Conservation (phyloP, 2,888 invertebrate genomes). For the Xanthia togata region DNA sequence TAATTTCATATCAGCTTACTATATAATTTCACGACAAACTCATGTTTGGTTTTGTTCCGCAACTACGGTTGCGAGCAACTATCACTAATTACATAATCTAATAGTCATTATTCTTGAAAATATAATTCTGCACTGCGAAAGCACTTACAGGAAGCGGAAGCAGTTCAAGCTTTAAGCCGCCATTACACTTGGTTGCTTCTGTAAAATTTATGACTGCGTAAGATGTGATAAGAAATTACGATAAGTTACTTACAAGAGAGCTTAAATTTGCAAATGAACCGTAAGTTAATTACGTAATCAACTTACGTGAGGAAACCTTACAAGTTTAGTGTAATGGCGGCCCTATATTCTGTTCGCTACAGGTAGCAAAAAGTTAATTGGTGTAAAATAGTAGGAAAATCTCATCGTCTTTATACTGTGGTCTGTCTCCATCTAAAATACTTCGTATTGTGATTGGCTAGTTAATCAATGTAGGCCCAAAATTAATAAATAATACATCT, state of each 20-base stretch:
- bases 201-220: no score
- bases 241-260: no score
- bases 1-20: constrained; percentile 65
- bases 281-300: no score
- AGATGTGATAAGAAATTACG: no score
- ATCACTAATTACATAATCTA: constrained; percentile 45
- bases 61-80: constrained; percentile 36
- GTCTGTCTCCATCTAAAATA: constrained; percentile 19
- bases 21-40: constrained; percentile 57
- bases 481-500: background rate
- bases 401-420: background rate
- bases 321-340: no score
- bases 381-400: constrained; percentile 27
- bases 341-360: constrained; percentile 17
- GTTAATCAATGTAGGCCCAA: constrained; percentile 4
- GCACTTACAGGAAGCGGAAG: constrained; percentile 55
- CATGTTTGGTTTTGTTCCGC: constrained; percentile 58
- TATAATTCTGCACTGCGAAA: constrained; percentile 47
- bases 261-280: no score
- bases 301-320: no score
- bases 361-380: constrained; percentile 9
- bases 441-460: constrained; percentile 19
- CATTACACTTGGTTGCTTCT: no score
- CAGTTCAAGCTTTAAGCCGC: constrained; percentile 18
- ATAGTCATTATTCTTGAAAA: constrained; percentile 54